phyloP scores from a whole-genome alignment of 2,113 vertebrate genomes.

The Lampris incognitus region DNA sequence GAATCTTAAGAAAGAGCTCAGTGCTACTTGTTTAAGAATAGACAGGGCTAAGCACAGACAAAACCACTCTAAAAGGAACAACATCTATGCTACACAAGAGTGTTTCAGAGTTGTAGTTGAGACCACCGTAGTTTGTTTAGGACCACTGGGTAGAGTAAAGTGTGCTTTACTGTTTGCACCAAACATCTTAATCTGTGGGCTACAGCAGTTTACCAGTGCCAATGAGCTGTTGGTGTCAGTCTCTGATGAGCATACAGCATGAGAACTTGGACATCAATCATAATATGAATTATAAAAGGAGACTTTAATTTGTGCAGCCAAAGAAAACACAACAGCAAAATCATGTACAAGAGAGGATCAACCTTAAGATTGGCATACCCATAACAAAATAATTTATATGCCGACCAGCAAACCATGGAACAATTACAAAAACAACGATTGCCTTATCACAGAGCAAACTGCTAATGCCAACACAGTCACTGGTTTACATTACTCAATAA shows the following conservation, averaged over 20 bases:
- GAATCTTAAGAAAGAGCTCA: constrained; percentile 57
- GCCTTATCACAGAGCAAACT: constrained; percentile 23
- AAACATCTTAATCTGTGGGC: constrained; percentile 55
- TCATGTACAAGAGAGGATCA: constrained; percentile 51
- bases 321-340: constrained; percentile 50
- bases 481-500: constrained; percentile 35
- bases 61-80: constrained; percentile 17
- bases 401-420: constrained; percentile 12
- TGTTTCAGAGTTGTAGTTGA: constrained; percentile 32
- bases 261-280: constrained; percentile 65
- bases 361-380: constrained; percentile 25
- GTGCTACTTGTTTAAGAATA: constrained; percentile 58
- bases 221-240: constrained; percentile 38
- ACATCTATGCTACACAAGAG: constrained; percentile 22
- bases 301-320: constrained; percentile 56
- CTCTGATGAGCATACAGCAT: constrained; percentile 52
- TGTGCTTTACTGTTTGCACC: constrained; percentile 53
- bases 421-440: constrained; percentile 42
- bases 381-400: constrained; percentile 19
- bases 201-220: constrained; percentile 42
- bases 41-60: constrained; percentile 33
- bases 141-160: constrained; percentile 9
- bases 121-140: constrained; percentile 29
- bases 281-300: constrained; percentile 68
- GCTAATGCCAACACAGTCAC: constrained; percentile 47